Percentiles rank a stretch among this genome's conserved stretches.
These are phyloP conservation scores for Ophion ventricosus DNA, from an alignment of 2,888 invertebrate genomes.

Conservation along the genomic window DNA sequence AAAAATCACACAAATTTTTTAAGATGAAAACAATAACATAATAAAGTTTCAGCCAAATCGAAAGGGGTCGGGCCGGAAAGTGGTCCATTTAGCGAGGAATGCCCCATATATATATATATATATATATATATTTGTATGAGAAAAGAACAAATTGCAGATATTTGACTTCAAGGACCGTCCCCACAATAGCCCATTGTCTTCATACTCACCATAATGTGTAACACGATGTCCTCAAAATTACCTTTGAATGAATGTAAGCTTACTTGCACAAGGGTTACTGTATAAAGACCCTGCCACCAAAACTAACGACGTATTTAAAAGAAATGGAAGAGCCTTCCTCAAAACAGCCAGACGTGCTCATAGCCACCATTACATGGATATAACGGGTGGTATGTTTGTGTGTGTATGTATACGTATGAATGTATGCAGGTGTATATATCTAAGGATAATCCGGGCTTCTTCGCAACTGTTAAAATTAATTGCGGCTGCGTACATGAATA, in stretches of 20 bases:
- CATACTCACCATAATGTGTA: neutral
- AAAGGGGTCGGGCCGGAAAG: too few species aligned
- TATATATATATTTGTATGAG: neutral
- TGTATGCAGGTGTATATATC: slow-evolving; percentile 4
- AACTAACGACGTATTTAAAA: neutral
- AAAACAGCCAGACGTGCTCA: neutral
- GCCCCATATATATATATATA: too few species aligned
- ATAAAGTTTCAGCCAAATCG: too few species aligned
- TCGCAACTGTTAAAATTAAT: slow-evolving; percentile 68
- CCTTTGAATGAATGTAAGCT: neutral
- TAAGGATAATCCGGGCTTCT: slow-evolving; percentile 53
- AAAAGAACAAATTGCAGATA: neutral
- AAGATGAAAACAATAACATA: too few species aligned
- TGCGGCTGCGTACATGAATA: slow-evolving; percentile 65
- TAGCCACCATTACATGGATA: neutral
- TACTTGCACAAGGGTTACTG: neutral
- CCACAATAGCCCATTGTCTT: neutral
- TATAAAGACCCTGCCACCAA: neutral
- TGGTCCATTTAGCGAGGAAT: too few species aligned
- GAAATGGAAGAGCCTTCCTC: neutral
- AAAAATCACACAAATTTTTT: too few species aligned
- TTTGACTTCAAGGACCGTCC: neutral
- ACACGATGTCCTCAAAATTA: neutral
- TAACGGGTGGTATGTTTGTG: neutral
- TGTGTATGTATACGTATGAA: slow-evolving; percentile 6